These are phyloP conservation scores for Myathropa florea DNA, from an alignment of 2,888 invertebrate genomes.

Conservation along the genomic window DNA sequence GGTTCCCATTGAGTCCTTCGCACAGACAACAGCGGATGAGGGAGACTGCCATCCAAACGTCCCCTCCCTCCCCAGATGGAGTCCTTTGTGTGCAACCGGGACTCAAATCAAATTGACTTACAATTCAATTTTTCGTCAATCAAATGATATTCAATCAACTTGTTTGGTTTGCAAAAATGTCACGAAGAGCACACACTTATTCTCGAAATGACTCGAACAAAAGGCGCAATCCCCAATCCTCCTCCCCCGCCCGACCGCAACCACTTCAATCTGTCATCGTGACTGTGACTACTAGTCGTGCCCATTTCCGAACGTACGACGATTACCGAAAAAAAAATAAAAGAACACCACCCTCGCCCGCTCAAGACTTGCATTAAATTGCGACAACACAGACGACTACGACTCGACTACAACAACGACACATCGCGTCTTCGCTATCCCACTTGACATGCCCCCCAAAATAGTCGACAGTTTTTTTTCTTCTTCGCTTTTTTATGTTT, in stretches of 20 bases:
- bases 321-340: not conserved
- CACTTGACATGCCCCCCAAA: conserved; percentile 42
- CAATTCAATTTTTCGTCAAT: not conserved
- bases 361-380: conserved; percentile 36
- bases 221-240: not conserved
- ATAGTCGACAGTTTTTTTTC: conserved; percentile 7
- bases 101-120: not conserved
- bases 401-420: not conserved
- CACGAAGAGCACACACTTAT: not conserved
- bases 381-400: conserved; percentile 23
- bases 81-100: not conserved
- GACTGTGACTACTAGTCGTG: not conserved
- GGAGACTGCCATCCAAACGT: not conserved
- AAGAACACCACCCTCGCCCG: conserved; percentile 13
- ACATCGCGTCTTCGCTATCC: not conserved
- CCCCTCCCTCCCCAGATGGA: not conserved
- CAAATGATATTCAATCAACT: not conserved
- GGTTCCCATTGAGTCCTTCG: not conserved
- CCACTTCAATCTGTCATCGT: not conserved
- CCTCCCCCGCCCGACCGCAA: not conserved
- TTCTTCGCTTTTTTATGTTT: not conserved
- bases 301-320: not conserved
- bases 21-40: not conserved
- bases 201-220: not conserved
- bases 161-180: not conserved